Conservation (phyloP, 2,888 invertebrate genomes). For the Eilema griseolum region DNA sequence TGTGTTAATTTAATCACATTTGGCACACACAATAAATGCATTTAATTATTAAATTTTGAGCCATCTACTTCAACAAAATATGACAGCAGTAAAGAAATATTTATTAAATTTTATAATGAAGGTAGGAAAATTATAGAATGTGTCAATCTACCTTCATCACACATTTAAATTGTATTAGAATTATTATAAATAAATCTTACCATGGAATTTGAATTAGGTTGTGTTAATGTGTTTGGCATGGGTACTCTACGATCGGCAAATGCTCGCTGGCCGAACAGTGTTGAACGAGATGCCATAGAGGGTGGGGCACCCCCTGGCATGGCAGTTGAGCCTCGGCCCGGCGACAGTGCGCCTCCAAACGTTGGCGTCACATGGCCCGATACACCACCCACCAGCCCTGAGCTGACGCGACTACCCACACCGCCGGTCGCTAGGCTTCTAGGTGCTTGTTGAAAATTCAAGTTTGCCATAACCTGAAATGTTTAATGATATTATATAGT, state of each 20-base stretch:
- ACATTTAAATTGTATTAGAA: neutral
- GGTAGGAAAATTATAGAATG: neutral
- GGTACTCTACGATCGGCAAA: conserved; percentile 92
- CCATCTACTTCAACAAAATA: neutral
- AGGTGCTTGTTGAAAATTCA: conserved; percentile 96
- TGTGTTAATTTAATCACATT: neutral
- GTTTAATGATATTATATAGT: conserved; percentile 31
- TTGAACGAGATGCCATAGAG: conserved; percentile 87
- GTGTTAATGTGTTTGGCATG: conserved; percentile 87
- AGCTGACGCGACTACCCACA: conserved; percentile 82
- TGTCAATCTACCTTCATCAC: neutral
- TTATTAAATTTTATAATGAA: neutral
- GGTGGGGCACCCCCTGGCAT: conserved; percentile 85
- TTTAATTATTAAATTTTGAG: neutral
- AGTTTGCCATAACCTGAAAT: conserved; percentile 95
- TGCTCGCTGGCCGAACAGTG: conserved; percentile 93
- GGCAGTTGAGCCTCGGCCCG: conserved; percentile 76
- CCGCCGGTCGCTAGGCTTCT: conserved; percentile 94
- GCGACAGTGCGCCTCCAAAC: conserved; percentile 82
- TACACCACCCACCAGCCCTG: conserved; percentile 93
- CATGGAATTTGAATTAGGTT: conserved; percentile 85
- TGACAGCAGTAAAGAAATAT: neutral
- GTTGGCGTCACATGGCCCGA: conserved; percentile 86
- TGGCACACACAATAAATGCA: neutral
- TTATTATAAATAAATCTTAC: conserved; percentile 58